Base-by-base conservation (phyloP, 2,113 vertebrate genomes). In the Sphyrna mokarran region DNA sequence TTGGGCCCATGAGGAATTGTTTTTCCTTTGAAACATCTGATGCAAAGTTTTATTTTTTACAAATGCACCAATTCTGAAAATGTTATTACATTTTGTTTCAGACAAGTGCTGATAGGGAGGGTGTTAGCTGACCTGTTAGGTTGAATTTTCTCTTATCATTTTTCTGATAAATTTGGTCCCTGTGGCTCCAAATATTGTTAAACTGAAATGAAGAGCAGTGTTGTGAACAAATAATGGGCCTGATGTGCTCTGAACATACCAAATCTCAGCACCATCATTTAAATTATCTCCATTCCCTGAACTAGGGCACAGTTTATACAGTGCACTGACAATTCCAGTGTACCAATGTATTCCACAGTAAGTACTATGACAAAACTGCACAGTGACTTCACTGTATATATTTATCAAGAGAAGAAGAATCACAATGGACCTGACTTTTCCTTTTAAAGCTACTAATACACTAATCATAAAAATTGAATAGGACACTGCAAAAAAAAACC, bases 391-490 rank as follows among this genome's bases (percentile, higher is more conserved):
- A 40, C n/a, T 40, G 22, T 8, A 16, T n/a, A 10, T 22, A 66
- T 93, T 63, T 93, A 93, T 93, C 16, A 68, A 93, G 6, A 33
- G 33, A 93, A 93, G 61, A n/a, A 22, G 63, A 93, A 68, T 20
- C 89, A 37, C 61, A 22, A 5, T 63, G n/a, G 61, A 37, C 9
- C n/a, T 93, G 89, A 40, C 61, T 66, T 93, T 66, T 89, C 10
- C 37, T 37, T 93, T 93, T n/a, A 93, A 68, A 93, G 61, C 61
- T 37, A 93, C 89, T 66, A 68, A 40, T 93, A 61, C n/a, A 93
- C 16, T 20, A n/a, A 66, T 68, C 61, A 93, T 93, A 68, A 93
- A 93, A 93, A 93, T 66, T 93, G 61, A 14, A 68, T 93, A 61
- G 66, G 89, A 93, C n/a, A 93, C 33, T 20, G 89, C n/a, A n/a